Conservation (phyloP, 2,113 vertebrate genomes). For the Vimba vimba region DNA sequence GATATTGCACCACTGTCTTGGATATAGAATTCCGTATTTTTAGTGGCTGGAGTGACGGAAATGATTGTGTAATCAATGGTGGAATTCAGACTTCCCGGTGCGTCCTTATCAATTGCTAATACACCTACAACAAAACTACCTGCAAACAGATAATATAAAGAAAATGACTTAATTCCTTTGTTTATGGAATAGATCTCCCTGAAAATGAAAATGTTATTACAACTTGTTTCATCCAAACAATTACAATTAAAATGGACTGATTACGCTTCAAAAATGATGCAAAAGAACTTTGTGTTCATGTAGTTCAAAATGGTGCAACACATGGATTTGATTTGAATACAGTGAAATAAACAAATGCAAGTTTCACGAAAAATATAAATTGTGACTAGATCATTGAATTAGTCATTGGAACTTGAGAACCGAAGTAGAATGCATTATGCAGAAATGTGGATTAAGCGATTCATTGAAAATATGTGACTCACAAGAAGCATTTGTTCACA, state of each 20-base stretch:
- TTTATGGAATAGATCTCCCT: background rate
- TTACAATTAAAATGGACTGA: background rate
- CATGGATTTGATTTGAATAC: background rate
- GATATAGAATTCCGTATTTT: constrained; percentile 68
- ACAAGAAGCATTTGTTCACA: background rate
- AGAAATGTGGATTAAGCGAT: background rate
- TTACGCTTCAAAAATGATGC: background rate
- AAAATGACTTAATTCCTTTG: background rate
- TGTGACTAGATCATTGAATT: background rate
- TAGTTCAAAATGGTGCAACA: background rate
- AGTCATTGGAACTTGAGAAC: background rate
- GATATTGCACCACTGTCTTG: constrained; percentile 24
- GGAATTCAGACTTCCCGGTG: constrained; percentile 37
- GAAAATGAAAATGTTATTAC: background rate
- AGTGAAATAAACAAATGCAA: too few species aligned
- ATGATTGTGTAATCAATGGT: constrained; percentile 60
- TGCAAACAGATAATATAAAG: constrained; percentile 13
- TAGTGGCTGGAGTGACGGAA: constrained; percentile 60
- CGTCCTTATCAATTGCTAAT: constrained; percentile 45
- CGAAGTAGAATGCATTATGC: too few species aligned
- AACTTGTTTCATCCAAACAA: too few species aligned
- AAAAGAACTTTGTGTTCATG: background rate
- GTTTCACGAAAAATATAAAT: too few species aligned
- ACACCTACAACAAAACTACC: constrained; percentile 24
- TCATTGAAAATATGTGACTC: background rate